A percentile compares a stretch with the other conserved stretches of the same genome.
Conservation (phyloP, 2,888 invertebrate genomes). For the Hirtodrosophila duncani region DNA sequence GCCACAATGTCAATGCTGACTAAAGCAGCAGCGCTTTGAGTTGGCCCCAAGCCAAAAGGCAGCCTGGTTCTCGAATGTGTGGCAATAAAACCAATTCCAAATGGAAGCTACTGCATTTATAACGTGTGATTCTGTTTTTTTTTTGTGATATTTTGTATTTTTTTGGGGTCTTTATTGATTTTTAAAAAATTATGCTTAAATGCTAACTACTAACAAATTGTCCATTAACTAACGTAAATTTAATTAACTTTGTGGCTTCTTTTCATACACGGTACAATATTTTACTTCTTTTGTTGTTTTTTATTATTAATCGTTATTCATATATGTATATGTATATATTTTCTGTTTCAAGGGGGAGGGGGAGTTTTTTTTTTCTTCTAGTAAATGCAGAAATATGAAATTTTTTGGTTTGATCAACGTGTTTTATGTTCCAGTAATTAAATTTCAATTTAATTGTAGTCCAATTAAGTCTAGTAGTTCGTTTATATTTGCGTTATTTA, state of each 20-base stretch:
- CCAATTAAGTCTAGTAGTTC: constrained; percentile 66
- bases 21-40: too few species aligned
- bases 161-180: constrained; percentile 54
- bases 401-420: constrained; percentile 31
- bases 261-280: constrained; percentile 53
- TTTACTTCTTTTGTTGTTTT: constrained; percentile 44
- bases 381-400: constrained; percentile 74
- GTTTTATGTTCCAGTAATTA: constrained; percentile 36
- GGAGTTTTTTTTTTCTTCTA: constrained; percentile 34
- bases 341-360: too few species aligned
- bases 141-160: too few species aligned
- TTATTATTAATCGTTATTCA: constrained; percentile 5
- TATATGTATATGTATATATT: constrained; percentile 15
- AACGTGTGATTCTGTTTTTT: constrained; percentile 15
- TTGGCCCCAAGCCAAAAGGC: too few species aligned
- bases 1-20: too few species aligned
- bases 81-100: too few species aligned
- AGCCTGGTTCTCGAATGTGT: too few species aligned
- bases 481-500: constrained; percentile 19
- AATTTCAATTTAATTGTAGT: constrained; percentile 50
- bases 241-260: constrained; percentile 53
- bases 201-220: constrained; percentile 70
- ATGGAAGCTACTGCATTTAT: too few species aligned
- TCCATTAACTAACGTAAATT: constrained; percentile 70
- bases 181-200: constrained; percentile 70